Evolutionary conservation across 2,888 invertebrate species (phyloP), one percentile per base, ranked within the genome.

Genomic region (Thymelicus sylvestris): DNA sequence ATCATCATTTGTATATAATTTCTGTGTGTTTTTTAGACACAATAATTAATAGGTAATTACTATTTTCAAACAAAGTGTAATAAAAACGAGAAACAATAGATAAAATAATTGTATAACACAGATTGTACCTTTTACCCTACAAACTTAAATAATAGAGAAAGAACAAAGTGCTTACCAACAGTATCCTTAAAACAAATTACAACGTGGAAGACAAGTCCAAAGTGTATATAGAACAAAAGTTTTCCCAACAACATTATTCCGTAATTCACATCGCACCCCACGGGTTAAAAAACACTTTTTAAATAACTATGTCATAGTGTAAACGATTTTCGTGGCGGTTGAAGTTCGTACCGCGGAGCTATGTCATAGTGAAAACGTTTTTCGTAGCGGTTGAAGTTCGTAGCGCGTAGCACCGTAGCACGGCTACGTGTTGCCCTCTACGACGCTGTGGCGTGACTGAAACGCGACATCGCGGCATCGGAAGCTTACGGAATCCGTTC

Each of bases 161-260:
- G 2, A 61, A 73, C 44, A 44, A 64, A 67, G 61, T 79, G 80
- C 93, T 92, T 88, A 92, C 93, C 93, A 73, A 90, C 87, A 75
- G 87, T 85, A 84, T 93, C 93, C 87, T 93, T 92, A 87, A 92
- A 92, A 86, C 93, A 93, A 87, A 93, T 93, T 86, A 92, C 93
- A 86, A 91, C 88, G 82, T 93, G 92, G 89, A 93, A 93, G 91
- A 93, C 92, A 81, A 93, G 93, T 92, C 93, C 93, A 78, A 93
- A 93, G 79, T 93, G 90, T 88, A 91, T 81, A 84, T 88, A 93
- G 86, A 92, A 92, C 87, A 93, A 89, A 83, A 93, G 85, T 90
- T 91, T 93, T 83, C 87, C 88, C 83, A 92, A 89, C 90, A 89
- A 89, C 93, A 93, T 93, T 83, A 89, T 93, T 91, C 85, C 88